Conservation (phyloP, 2,888 invertebrate genomes). For the Cephus spinipes region DNA sequence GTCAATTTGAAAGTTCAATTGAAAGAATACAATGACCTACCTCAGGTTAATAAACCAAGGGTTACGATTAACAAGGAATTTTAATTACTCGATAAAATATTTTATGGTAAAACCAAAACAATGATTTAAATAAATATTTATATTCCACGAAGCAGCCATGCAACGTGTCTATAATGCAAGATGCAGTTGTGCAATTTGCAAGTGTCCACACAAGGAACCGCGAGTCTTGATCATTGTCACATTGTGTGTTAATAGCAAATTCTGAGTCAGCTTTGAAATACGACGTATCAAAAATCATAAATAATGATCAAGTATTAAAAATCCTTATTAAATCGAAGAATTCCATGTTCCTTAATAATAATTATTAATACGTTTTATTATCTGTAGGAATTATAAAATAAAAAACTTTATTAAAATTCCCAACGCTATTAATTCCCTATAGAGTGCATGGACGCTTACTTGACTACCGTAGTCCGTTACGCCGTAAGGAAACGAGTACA, state of each 20-base stretch:
- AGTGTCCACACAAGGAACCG: background rate
- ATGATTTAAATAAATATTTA: background rate
- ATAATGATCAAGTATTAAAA: background rate
- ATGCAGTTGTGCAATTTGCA: background rate
- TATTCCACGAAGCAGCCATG: background rate
- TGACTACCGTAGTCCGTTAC: background rate
- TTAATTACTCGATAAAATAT: background rate
- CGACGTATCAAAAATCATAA: background rate
- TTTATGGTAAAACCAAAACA: background rate
- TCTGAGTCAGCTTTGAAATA: background rate
- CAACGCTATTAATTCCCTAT: background rate
- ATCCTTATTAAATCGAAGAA: too few relatives aligned
- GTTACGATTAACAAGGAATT: background rate
- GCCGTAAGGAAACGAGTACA: background rate
- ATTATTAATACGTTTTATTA: background rate
- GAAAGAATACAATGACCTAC: background rate
- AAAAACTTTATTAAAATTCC: background rate
- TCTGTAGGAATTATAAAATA: background rate
- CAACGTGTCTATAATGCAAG: background rate
- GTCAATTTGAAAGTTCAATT: background rate
- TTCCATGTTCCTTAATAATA: too few relatives aligned
- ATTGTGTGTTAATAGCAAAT: background rate
- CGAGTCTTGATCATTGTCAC: background rate
- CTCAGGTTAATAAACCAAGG: background rate
- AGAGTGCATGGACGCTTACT: background rate